Evolutionary conservation across 2,888 invertebrate genomes (phyloP).

Genomic region (Drosophila cognata): DNA sequence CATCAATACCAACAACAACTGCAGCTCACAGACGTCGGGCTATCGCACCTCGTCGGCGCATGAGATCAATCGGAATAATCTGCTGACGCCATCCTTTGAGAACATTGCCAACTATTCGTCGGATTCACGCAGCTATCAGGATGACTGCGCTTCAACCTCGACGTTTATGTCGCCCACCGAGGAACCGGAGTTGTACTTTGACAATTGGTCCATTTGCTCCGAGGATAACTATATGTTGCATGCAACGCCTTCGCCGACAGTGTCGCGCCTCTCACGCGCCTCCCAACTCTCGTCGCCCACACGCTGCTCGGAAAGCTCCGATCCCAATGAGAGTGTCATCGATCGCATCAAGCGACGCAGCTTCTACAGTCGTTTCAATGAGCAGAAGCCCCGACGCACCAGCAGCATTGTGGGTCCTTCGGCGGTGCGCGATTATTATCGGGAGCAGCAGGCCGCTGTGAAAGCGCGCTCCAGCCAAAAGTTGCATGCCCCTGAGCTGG

Average conservation of each 20-base stretch:
- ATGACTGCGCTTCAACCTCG: constrained; percentile 85
- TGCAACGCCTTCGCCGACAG: constrained; percentile 83
- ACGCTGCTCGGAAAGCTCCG: constrained; percentile 83
- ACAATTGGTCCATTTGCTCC: constrained; percentile 89
- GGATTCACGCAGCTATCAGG: constrained; percentile 84
- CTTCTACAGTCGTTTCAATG: constrained; percentile 95
- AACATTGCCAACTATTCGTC: constrained; percentile 84
- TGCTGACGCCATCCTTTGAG: constrained; percentile 83
- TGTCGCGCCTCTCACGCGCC: constrained; percentile 85
- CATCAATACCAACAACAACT: constrained; percentile 77
- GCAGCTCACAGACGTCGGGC: constrained; percentile 79
- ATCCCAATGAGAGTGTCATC: constrained; percentile 90
- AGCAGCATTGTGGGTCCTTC: constrained; percentile 88
- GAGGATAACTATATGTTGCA: constrained; percentile 85
- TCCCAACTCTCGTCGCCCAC: constrained; percentile 85
- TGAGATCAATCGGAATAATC: constrained; percentile 83
- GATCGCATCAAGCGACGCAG: constrained; percentile 95
- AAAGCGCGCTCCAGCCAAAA: constrained; percentile 75
- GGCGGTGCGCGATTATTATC: constrained; percentile 87
- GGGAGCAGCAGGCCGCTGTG: constrained; percentile 80
- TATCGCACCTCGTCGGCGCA: constrained; percentile 82
- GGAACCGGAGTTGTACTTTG: constrained; percentile 86
- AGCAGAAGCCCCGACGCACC: constrained; percentile 90
- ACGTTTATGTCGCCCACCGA: constrained; percentile 87
- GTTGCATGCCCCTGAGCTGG: constrained; percentile 49